phyloP scores from a whole-genome alignment of 2,797 vertebrate species.

The Mormyrops attenuatus region DNA sequence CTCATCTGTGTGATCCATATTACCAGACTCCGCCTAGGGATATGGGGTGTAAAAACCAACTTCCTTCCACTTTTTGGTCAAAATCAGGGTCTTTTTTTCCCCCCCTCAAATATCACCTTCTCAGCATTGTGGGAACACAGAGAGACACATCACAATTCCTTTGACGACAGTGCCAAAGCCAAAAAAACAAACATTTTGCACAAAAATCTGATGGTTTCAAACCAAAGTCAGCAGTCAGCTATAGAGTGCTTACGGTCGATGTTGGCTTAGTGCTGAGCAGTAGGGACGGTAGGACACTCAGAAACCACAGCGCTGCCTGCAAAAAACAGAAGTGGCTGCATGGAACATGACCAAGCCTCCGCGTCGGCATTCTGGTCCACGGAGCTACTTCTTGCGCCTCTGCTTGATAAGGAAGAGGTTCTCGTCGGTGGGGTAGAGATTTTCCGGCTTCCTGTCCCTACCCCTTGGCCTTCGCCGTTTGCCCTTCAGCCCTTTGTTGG shows the following conservation, averaged over 20 bases:
- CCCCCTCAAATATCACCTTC: not conserved
- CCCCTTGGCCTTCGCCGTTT: slow-evolving; percentile 33
- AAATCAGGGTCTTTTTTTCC: not conserved
- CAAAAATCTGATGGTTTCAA: not conserved
- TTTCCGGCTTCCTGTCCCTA: slow-evolving; percentile 13
- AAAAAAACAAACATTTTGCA: not conserved
- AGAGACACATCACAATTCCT: not conserved
- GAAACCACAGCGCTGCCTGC: not conserved
- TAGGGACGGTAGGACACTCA: not conserved
- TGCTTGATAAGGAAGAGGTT: slow-evolving; percentile 69
- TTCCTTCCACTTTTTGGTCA: not conserved
- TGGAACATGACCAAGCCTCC: not conserved
- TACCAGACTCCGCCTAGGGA: not conserved
- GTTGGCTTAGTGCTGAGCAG: not conserved
- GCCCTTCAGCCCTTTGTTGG: slow-evolving; percentile 20
- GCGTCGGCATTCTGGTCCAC: not conserved
- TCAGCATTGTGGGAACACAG: not conserved
- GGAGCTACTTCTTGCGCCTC: slow-evolving; percentile 38
- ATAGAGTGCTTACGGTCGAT: not conserved
- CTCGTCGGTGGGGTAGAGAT: slow-evolving; percentile 50
- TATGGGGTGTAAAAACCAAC: too few species aligned
- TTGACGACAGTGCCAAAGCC: not conserved
- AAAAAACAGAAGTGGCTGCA: not conserved
- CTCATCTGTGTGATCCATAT: not conserved
- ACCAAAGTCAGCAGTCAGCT: not conserved